Evolutionary conservation across 2,888 invertebrate genomes (phyloP).

Genomic region (Athrips mouffetella): DNA sequence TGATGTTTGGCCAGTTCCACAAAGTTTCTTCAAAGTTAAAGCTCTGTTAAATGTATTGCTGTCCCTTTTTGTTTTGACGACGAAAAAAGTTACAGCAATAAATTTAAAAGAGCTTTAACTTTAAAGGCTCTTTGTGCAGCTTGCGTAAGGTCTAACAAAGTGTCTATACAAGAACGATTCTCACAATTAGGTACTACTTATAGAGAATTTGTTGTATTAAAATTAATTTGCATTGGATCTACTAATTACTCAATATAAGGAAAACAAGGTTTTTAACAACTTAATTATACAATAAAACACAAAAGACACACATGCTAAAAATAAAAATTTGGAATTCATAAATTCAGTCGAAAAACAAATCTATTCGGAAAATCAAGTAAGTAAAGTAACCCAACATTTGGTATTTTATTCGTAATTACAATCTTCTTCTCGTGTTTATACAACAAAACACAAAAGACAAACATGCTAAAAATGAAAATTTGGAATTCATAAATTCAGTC

Average conservation of each 20-base stretch:
- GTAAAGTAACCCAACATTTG: not conserved
- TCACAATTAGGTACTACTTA: no score
- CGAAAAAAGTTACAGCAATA: no score
- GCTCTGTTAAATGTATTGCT: no score
- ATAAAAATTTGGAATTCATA: constrained; percentile 11
- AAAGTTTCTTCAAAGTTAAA: no score
- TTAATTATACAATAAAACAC: not conserved
- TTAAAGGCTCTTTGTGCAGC: no score
- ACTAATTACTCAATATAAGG: no score
- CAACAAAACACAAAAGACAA: not conserved
- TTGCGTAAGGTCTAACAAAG: no score
- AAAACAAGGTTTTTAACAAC: not conserved
- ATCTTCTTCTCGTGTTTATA: not conserved
- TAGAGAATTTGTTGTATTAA: not conserved
- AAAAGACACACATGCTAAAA: not conserved
- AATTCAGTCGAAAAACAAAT: constrained; percentile 6
- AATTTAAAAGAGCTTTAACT: no score
- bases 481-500: constrained; percentile 14
- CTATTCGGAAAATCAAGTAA: not conserved
- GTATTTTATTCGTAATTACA: not conserved
- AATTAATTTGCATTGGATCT: not conserved
- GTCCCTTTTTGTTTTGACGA: no score
- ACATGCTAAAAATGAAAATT: not conserved
- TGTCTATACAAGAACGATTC: no score
- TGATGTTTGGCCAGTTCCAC: no score